These are phyloP conservation scores for Ophraella communa DNA, from an alignment of 2,888 invertebrate species.

Conservation along the genomic window DNA sequence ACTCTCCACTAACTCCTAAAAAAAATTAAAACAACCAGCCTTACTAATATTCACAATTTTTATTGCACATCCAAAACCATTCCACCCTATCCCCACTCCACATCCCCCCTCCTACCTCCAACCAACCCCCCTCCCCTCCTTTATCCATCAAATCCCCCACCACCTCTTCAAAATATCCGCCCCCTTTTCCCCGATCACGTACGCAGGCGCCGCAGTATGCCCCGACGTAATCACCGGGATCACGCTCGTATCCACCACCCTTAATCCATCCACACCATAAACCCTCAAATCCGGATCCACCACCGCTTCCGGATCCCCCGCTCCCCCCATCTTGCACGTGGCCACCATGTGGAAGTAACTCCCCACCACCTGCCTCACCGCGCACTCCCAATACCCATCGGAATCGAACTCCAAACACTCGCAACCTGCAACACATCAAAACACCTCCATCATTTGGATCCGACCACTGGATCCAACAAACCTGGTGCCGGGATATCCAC, in stretches of 20 bases:
- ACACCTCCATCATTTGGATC: no score
- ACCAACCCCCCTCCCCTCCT: no score
- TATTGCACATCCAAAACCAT: no score
- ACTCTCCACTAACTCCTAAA: no score
- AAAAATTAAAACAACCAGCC: no score
- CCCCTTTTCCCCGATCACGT: conserved; percentile 66
- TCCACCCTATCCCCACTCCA: no score
- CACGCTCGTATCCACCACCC: conserved; percentile 65
- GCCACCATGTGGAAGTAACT: conserved; percentile 64
- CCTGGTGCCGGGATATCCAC: conserved; percentile 38
- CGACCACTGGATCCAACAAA: no score
- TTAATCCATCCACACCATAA: conserved; percentile 60
- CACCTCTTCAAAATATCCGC: conserved; percentile 61
- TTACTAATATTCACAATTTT: no score
- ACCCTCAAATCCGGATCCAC: conserved; percentile 64
- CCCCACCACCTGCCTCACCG: conserved; percentile 58
- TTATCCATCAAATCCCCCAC: conserved; percentile 16
- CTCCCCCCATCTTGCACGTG: conserved; percentile 65
- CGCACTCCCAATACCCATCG: conserved; percentile 65
- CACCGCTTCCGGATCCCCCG: conserved; percentile 62
- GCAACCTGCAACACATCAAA: conserved; percentile 62
- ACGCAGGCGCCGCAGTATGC: conserved; percentile 62
- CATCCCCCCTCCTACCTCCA: no score
- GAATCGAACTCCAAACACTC: conserved; percentile 52
- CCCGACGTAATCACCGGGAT: conserved; percentile 63